Evolutionary conservation across 2,113 vertebrate genomes (phyloP), one percentile per base, ranked within the genome.

Genomic region (Enhydra lutris): DNA sequence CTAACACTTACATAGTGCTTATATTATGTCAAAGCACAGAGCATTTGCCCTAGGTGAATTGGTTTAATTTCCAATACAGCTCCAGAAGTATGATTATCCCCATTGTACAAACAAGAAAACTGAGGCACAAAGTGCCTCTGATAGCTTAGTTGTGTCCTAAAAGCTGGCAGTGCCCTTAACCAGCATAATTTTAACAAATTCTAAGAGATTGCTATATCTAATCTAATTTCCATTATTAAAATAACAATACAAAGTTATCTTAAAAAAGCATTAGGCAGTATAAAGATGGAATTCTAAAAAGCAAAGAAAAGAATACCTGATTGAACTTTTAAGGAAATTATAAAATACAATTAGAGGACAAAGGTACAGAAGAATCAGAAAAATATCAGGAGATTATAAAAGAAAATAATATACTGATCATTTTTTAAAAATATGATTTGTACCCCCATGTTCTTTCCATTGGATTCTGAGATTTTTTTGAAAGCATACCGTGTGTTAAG

Each of bases 221-320:
- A 45, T 87, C 31, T 78, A 23, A 92, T 95, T 94, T 93, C 34
- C 14, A 69, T 13, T 67, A 90, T 82, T 76, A 95, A 81, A 89
- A 79, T 57, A 71, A 96, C 93, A 92, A 67, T 2, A 39, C 55
- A n/a, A 95, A 61, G 5, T 87, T 92, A 93, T 10, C 69, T 91
- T 55, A 26, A 74, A 73, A 73, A 50, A 87, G 76, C 6, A 42
- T 79, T 78, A 52, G 24, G 6, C 67, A 91, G 89, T 31, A 88
- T 31, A 94, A 90, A 93, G 47, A 83, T 55, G 29, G 8, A 89
- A 86, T 83, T 24, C 8, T 4, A 23, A 47, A 91, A 89, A 80
- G 4, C 2, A 79, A 94, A 81, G 34, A 73, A 78, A 93, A 81
- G 34, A 73, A 55, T 55, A 34, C 26, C 18, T 36, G 31, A 79